Conservation (phyloP, 1,140 invertebrate genomes). For the Lordiphosa mommai region DNA sequence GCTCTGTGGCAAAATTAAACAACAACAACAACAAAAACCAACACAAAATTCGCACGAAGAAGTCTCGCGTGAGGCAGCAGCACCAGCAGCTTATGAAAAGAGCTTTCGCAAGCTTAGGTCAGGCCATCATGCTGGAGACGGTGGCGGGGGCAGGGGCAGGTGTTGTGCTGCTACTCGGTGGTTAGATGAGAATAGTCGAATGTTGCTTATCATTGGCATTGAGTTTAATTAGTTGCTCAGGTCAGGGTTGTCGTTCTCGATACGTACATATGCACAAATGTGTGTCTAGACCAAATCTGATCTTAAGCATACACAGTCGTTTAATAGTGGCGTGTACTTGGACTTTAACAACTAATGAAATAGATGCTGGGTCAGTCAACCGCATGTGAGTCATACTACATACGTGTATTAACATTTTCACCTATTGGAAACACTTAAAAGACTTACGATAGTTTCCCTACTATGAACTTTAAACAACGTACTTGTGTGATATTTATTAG, state of each 20-base stretch:
- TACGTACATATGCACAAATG: not conserved
- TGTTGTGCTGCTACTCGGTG: conserved; percentile 6
- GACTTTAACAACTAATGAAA: too few relatives aligned
- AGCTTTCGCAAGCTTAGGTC: conserved; percentile 12
- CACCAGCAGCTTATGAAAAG: conserved; percentile 9
- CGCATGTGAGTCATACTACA: too few relatives aligned
- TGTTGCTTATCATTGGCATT: conserved; percentile 11
- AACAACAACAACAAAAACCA: too few relatives aligned
- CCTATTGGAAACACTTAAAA: too few relatives aligned
- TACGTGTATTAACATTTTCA: too few relatives aligned
- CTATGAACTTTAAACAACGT: too few relatives aligned
- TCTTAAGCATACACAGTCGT: too few relatives aligned
- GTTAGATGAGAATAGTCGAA: conserved; percentile 20
- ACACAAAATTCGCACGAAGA: conserved; percentile 14
- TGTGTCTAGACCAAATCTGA: conserved; percentile 31
- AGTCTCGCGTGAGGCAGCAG: not conserved
- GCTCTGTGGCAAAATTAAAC: conserved; percentile 2
- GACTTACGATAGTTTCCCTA: too few relatives aligned
- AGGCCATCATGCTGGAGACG: too few relatives aligned
- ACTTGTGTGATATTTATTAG: too few relatives aligned
- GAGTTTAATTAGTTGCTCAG: conserved; percentile 17
- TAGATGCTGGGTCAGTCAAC: too few relatives aligned
- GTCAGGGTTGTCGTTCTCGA: conserved; percentile 25
- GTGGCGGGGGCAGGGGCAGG: conserved; percentile 5
- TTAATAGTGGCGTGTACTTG: too few relatives aligned